Conservation (phyloP, 2,113 vertebrate species). For the Microtus oregoni region DNA sequence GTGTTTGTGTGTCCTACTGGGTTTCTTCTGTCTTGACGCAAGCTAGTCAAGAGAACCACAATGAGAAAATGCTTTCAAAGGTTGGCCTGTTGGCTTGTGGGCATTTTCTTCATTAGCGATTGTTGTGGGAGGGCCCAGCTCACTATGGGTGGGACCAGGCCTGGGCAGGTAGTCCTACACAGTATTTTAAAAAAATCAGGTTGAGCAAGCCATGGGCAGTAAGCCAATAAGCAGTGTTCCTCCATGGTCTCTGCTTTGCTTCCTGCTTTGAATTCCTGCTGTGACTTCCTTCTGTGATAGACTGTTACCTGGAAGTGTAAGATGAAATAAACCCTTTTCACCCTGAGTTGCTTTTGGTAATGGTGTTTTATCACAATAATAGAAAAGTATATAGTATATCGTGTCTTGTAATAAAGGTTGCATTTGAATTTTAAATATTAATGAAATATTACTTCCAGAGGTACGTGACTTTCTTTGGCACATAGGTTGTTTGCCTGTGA, state of each 20-base stretch:
- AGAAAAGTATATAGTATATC: not conserved
- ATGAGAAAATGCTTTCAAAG: not conserved
- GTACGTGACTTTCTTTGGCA: constrained; percentile 22
- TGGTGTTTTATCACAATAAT: not conserved
- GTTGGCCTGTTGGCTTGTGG: no score
- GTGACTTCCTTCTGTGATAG: not conserved
- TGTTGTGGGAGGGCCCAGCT: not conserved
- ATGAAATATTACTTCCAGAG: constrained; percentile 74
- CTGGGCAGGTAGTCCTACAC: not conserved
- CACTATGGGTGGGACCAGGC: not conserved
- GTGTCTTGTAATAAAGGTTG: constrained; percentile 80
- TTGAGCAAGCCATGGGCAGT: not conserved
- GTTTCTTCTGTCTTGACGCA: not conserved
- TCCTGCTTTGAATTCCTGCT: not conserved
- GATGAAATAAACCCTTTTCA: not conserved
- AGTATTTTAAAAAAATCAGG: not conserved
- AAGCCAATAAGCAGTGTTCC: not conserved
- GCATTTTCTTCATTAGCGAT: not conserved
- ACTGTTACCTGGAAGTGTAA: not conserved
- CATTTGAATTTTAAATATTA: constrained; percentile 75
- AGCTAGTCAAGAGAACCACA: not conserved
- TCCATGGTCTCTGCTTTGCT: not conserved
- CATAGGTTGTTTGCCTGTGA: constrained; percentile 14
- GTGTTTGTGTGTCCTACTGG: constrained; percentile 8
- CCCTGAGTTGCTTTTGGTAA: not conserved